Evolutionary conservation across 2,113 vertebrate species (phyloP).

Genomic region (Uria aalge): DNA sequence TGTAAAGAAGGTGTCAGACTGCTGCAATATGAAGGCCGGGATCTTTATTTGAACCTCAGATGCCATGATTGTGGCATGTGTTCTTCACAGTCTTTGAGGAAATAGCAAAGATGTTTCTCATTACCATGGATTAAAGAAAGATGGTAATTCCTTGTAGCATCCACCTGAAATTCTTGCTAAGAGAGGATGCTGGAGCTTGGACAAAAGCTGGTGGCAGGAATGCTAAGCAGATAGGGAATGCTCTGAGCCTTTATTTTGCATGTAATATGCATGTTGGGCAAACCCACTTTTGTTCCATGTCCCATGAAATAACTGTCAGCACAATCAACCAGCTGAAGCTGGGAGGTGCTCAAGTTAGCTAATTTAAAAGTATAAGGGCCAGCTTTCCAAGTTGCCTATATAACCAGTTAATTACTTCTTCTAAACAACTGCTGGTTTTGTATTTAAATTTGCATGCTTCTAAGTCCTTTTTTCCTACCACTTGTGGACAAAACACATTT

Average conservation of each 20-base stretch:
- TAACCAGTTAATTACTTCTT: not conserved
- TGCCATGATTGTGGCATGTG: not conserved
- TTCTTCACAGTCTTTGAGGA: not conserved
- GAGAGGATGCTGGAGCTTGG: not conserved
- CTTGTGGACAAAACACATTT: not conserved
- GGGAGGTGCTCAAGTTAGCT: not conserved
- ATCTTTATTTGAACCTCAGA: not conserved
- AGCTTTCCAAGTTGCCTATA: not conserved
- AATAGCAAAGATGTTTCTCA: not conserved
- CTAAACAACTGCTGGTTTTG: not conserved
- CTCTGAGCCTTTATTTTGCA: not conserved
- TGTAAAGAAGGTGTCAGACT: not conserved
- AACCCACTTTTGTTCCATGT: not conserved
- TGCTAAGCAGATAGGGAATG: not conserved
- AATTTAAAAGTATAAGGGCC: not conserved
- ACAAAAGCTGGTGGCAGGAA: not conserved
- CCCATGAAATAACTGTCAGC: not conserved
- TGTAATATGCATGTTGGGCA: not conserved
- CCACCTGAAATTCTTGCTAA: not conserved
- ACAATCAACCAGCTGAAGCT: not conserved
- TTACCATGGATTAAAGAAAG: not conserved
- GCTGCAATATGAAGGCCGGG: not conserved
- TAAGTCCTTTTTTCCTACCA: not conserved
- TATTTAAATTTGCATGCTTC: conserved; percentile 1
- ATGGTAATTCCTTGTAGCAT: not conserved